Evolutionary conservation across 2,797 vertebrate species (phyloP).

Genomic region (Acestrorhynchus altus): DNA sequence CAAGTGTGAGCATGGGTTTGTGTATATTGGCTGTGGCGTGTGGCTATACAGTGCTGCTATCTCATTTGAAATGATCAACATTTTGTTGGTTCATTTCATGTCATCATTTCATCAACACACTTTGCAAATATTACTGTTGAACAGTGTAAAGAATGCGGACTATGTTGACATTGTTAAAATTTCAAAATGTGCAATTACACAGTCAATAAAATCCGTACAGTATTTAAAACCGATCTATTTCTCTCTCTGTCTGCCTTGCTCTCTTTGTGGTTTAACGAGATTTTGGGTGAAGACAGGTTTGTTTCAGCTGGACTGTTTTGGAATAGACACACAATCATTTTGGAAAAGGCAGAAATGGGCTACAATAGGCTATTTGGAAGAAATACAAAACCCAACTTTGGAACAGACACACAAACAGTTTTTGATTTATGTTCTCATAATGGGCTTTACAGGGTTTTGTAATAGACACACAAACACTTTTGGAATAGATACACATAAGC

Average conservation of each 20-base stretch:
- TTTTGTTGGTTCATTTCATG: neutral
- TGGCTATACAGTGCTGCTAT: slow-evolving; percentile 16
- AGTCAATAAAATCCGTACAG: too few species aligned
- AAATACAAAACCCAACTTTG: too few species aligned
- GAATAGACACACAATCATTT: slow-evolving; percentile 29
- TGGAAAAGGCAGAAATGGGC: too few species aligned
- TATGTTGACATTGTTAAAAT: neutral
- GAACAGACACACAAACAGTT: too few species aligned
- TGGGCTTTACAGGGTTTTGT: too few species aligned
- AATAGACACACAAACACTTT: too few species aligned
- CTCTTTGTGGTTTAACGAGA: slow-evolving; percentile 50
- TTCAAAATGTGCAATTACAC: neutral
- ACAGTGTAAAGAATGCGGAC: neutral
- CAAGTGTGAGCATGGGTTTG: slow-evolving; percentile 45
- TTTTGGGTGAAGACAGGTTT: slow-evolving; percentile 61
- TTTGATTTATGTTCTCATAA: too few species aligned
- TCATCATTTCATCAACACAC: too few species aligned
- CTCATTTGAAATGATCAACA: neutral
- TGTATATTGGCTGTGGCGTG: neutral
- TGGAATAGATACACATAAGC: too few species aligned
- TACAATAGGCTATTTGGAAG: too few species aligned
- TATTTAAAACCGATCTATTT: too few species aligned
- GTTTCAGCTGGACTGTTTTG: slow-evolving; percentile 49
- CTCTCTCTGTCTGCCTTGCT: neutral
- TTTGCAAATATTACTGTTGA: too few species aligned